phyloP scores from a whole-genome alignment of 2,888 invertebrate species.

The Conops quadrifasciatus region DNA sequence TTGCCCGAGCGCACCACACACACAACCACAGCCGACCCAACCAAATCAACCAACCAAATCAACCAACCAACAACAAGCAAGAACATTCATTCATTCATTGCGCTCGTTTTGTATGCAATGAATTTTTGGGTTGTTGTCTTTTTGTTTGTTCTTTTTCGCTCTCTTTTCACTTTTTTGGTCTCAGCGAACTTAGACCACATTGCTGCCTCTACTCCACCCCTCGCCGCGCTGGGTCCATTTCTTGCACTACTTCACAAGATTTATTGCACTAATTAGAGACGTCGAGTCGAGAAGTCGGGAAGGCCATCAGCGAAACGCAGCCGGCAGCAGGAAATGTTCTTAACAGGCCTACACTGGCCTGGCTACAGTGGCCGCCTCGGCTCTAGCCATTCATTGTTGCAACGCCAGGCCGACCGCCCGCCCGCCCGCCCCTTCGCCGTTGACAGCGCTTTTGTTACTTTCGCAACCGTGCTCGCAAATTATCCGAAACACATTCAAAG shows the following conservation, averaged over 20 bases:
- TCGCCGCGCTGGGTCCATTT: slow-evolving; percentile 44
- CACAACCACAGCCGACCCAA: slow-evolving; percentile 27
- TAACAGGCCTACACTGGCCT: neutral
- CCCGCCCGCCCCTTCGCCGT: neutral
- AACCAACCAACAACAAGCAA: slow-evolving; percentile 17
- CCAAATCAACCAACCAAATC: slow-evolving; percentile 16
- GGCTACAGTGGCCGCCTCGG: neutral
- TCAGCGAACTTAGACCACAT: slow-evolving; percentile 19
- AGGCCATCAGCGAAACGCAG: slow-evolving; percentile 8
- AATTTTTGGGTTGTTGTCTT: neutral
- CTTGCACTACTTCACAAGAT: slow-evolving; percentile 55
- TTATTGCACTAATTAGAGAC: slow-evolving; percentile 62
- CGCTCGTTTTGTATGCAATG: slow-evolving; percentile 23
- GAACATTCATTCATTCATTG: slow-evolving; percentile 9
- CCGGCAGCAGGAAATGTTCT: slow-evolving; percentile 22
- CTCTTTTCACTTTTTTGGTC: too few species aligned
- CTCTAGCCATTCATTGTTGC: neutral
- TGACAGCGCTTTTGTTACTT: slow-evolving; percentile 19
- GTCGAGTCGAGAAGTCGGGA: slow-evolving; percentile 33
- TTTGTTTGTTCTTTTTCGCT: slow-evolving; percentile 3
- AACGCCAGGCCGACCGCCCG: neutral
- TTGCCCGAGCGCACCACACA: too few species aligned
- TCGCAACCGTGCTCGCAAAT: neutral
- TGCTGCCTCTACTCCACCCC: slow-evolving; percentile 25
- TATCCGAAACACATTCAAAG: slow-evolving; percentile 7